Base-by-base conservation (phyloP, 2,113 vertebrate genomes). In the Pandion haliaetus region DNA sequence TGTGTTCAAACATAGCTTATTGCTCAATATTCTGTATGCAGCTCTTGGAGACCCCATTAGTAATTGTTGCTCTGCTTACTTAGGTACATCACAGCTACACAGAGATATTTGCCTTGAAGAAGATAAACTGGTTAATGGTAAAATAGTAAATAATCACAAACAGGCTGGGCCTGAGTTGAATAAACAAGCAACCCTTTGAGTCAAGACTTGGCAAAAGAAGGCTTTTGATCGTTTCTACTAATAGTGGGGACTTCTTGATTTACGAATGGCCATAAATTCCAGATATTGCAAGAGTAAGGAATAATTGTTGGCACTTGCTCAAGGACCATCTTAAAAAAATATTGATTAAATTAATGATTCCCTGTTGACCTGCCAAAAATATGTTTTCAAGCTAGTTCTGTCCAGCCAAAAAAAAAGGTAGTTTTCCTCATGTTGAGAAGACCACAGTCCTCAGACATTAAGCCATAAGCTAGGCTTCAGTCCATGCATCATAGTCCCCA, bases 401-500 rank as follows among this genome's bases (percentile, higher is more conserved):
- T 14, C 10, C 4, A 52, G 40, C 29, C 1, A 18, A 49, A 58
- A 29, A 44, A n/a, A 36, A 21, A 23, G 0, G 2, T 31, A 23
- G 3, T 32, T 70, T 92, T 5, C 3, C 1, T 67, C 7, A 21
- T 40, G 6, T 40, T 31, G 40, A 65, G 57, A 85, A 67, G n/a
- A 78, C 10, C 3, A 23, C 10, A 77, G 42, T 6, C 15, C 19
- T 91, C 20, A 18, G 70, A 71, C 8, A 14, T 38, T 34, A 82
- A 72, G 6, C 50, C 38, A 34, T 14, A 69, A 44, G 1, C 17
- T 52, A 17, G 13, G 5, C 18, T 85, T 92, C 44, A 72, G 49
- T 36, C 62, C 5, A 6, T 73, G 78, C 38, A 26, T 80, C 6
- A 28, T 23, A 54, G 13, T 36, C 7, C 12, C 31, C 26, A 36